These are phyloP conservation scores for Xenopus petersii DNA, from an alignment of 2,797 vertebrate genomes.

Conservation along the genomic window DNA sequence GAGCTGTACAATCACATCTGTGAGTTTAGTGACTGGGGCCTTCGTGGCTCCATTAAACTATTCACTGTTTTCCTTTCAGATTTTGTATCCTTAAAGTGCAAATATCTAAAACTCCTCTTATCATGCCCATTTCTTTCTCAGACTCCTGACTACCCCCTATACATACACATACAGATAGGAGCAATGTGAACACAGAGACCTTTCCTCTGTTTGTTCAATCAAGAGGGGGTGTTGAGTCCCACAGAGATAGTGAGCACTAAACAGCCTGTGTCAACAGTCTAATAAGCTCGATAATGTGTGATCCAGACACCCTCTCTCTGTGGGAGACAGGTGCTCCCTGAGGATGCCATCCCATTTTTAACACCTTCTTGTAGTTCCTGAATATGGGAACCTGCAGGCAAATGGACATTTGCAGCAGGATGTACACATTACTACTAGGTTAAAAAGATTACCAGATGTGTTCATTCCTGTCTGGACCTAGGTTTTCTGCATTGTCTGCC, in stretches of 20 bases:
- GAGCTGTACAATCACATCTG: background rate
- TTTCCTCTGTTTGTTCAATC: conserved; percentile 31
- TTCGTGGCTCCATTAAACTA: background rate
- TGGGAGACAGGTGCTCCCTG: conserved; percentile 40
- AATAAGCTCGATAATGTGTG: conserved; percentile 27
- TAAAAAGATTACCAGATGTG: conserved; percentile 32
- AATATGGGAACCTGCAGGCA: conserved; percentile 12
- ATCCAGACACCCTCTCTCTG: conserved; percentile 32
- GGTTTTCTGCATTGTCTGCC: background rate
- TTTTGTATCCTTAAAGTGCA: background rate
- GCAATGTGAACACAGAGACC: conserved; percentile 6
- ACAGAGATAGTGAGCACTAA: conserved; percentile 32
- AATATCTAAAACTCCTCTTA: too few relatives aligned
- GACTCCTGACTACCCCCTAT: conserved; percentile 13
- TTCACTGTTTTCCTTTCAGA: background rate
- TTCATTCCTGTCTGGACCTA: background rate
- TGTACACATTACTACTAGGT: background rate
- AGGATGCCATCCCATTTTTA: conserved; percentile 27
- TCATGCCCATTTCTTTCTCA: background rate
- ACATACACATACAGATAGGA: too few relatives aligned
- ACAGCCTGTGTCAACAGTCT: conserved; percentile 44
- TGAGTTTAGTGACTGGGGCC: background rate
- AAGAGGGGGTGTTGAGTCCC: conserved; percentile 32
- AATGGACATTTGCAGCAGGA: conserved; percentile 20
- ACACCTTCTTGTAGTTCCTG: conserved; percentile 15